Conservation (phyloP, 2,888 invertebrate genomes). For the Apeira syringaria region DNA sequence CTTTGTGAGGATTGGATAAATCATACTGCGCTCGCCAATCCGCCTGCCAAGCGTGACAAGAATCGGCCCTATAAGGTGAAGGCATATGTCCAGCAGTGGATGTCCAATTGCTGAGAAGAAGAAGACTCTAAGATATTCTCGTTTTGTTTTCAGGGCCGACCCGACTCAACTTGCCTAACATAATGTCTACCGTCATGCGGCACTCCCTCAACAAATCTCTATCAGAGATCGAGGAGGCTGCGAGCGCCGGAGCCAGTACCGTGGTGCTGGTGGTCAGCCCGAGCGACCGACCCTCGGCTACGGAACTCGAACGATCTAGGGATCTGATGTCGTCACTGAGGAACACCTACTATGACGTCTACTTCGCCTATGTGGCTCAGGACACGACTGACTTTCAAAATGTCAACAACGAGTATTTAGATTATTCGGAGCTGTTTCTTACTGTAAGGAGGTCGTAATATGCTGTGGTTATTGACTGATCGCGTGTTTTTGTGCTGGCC, state of each 20-base stretch:
- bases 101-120: no score
- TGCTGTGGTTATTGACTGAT: no score
- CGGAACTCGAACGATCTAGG: conserved; percentile 64
- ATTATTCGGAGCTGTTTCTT: conserved; percentile 77
- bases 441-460: no score
- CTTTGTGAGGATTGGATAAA: no score
- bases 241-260: conserved; percentile 69
- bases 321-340: conserved; percentile 71
- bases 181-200: conserved; percentile 72
- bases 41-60: no score
- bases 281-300: conserved; percentile 64
- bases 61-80: no score
- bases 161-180: conserved; percentile 72
- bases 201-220: conserved; percentile 72
- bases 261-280: conserved; percentile 81
- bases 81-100: no score
- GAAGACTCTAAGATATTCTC: no score
- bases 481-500: no score
- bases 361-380: conserved; percentile 77
- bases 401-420: conserved; percentile 70
- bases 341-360: conserved; percentile 75
- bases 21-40: no score
- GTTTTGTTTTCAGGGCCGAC: conserved; percentile 83
- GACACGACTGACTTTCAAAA: conserved; percentile 69
- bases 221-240: conserved; percentile 51